Base-by-base conservation (phyloP, 2,888 invertebrate genomes). In the Watsonalla cultraria region DNA sequence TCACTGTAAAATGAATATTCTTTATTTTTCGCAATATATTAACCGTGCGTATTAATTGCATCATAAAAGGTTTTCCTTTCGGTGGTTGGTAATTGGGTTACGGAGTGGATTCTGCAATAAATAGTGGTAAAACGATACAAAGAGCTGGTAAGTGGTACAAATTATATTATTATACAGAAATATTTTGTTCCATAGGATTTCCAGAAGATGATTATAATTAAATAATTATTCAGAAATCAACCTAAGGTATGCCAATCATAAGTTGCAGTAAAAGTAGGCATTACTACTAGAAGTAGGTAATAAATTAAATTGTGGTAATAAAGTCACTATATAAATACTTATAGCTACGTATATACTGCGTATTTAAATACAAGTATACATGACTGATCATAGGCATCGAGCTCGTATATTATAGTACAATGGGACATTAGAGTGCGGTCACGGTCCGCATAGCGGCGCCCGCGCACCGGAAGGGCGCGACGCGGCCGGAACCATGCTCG, bases 401-500 rank as follows among this genome's bases (percentile, higher is more conserved):
- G 68, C 76, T 67, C 76, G 81, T 79, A 82, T 84, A 84, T 80
- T 76, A 75, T 75, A 82, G 78, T 76, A 86, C 83, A 85, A 84
- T 86, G 75, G 80, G 54, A 70, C 72, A 79, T 79, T 77, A 80
- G 73, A 65, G 68, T 68, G 72, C 70, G 74, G 88, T 87, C 85
- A 86, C 86, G 89, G 80, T 80, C 74, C 68, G 72, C 60, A 72
- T 66, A 64, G 51, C 53, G 51, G 84, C 85, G 71, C 75, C 81
- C 83, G 82, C 84, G 78, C 65, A 73, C 84, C 84, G 84, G 90
- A 89, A 89, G 90, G 90, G 90, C 80, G 90, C 86, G 88, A 82
- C 86, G 82, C 83, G 81, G 72, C 80, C 72, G 72, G 77, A 65
- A 64, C 70, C 59, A 74, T 69, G 80, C 86, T 82, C 62, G 75